A percentile compares a stretch with the other conserved stretches of the same genome.
Conservation (phyloP, 2,888 invertebrate genomes). For the Horisme vitalbata region DNA sequence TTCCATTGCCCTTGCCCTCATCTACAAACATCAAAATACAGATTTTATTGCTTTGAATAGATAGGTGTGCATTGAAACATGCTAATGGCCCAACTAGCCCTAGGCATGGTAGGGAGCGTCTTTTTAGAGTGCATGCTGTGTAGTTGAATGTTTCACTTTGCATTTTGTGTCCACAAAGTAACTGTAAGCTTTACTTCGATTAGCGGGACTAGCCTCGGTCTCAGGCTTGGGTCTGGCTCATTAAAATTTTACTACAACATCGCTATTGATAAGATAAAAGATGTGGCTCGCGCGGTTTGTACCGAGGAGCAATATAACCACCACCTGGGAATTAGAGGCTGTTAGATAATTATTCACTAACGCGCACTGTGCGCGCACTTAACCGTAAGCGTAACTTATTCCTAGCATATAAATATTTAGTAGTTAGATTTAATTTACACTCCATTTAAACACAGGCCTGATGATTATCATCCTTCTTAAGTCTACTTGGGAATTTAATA, state of each 20-base stretch:
- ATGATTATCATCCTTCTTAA: too few relatives aligned
- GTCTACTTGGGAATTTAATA: too few relatives aligned
- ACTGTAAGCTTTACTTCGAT: constrained; percentile 59
- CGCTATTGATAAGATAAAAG: constrained; percentile 57
- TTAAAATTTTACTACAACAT: constrained; percentile 67
- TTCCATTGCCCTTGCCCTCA: constrained; percentile 20
- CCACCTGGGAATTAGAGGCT: constrained; percentile 29
- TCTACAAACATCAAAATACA: constrained; percentile 11
- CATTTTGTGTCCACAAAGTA: constrained; percentile 53
- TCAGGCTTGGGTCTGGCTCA: constrained; percentile 51
- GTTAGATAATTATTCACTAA: neutral
- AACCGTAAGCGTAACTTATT: too few relatives aligned
- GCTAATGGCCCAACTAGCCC: constrained; percentile 22
- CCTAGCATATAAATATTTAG: too few relatives aligned
- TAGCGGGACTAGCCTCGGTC: constrained; percentile 55
- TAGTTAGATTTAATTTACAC: neutral
- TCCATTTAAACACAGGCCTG: too few relatives aligned
- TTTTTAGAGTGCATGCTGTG: constrained; percentile 23
- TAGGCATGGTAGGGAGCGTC: constrained; percentile 7
- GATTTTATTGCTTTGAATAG: constrained; percentile 19
- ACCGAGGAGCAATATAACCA: constrained; percentile 40
- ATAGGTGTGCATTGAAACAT: constrained; percentile 30
- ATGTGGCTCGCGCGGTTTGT: constrained; percentile 38
- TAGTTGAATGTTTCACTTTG: constrained; percentile 39
- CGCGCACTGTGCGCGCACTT: neutral